Evolutionary conservation across 1,140 invertebrate genomes (phyloP), one percentile per base, ranked within the genome.

Genomic region (Eubasilissa regina): DNA sequence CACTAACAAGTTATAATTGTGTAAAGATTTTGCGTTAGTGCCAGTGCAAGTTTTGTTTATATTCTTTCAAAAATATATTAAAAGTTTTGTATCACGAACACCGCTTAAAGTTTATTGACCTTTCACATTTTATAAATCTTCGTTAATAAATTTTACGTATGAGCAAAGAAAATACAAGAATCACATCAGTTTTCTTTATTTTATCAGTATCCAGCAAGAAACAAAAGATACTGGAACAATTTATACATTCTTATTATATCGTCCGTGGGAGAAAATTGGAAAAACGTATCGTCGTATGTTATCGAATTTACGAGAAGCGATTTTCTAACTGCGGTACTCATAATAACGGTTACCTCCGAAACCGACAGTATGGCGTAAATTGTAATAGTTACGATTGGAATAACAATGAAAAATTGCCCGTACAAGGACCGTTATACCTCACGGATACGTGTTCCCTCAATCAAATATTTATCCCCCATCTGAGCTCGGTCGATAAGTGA

Each of bases 401-500:
- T 77, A 80, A 80, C 64, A 77, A 73, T 76, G 73, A 80, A 80
- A 75, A 51, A 66, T 64, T 66, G 53, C 70, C 47, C 44, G 9
- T 51, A 53, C 19, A 70, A 58, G 15, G 47, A 73, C 15, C 25
- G 56, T 44, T 47, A 48, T 45, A 68, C 17, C 55, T 70, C 56
- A 17, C 51, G 58, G 45, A 47, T 25, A 45, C 62, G 76, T 64
- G 35, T 47, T n/a, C 51, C 3, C 8, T 48, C 73, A 70, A 80
- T 80, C 79, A 80, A 80, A 80, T 70, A 80, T 80, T 80, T 70
- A 80, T 64, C 51, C 43, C 62, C 43, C 44, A 66, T 66, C 62
- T 66, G 15, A 66, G 35, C 44, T 35, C 1, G 25, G 25, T n/a
- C 35, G 8, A 66, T 66, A 15, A 66, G 44, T 66, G 62, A 66